phyloP scores from a whole-genome alignment of 2,113 vertebrate genomes.

The Dendrocopos noguchii region DNA sequence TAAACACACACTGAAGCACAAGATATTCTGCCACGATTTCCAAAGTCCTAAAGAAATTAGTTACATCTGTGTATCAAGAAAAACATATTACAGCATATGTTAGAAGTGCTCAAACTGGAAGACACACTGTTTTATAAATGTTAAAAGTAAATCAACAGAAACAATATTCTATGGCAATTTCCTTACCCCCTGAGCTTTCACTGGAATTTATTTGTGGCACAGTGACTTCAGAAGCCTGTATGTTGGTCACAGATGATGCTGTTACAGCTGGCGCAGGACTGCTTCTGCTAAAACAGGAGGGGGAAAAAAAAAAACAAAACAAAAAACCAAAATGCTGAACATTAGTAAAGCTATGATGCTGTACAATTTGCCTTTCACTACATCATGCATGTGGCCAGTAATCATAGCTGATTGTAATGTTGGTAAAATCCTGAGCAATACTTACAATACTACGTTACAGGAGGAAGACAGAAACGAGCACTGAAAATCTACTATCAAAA shows the following conservation, averaged over 20 bases:
- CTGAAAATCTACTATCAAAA: neutral
- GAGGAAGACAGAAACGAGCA: neutral
- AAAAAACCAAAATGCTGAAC: neutral
- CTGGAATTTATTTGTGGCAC: constrained; percentile 81
- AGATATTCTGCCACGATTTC: neutral
- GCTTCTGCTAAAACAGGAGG: constrained; percentile 73
- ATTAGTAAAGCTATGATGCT: neutral
- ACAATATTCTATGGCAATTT: neutral
- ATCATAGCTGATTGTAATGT: neutral
- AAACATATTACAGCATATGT: neutral
- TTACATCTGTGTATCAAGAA: neutral
- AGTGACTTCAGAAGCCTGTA: constrained; percentile 79
- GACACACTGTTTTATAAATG: neutral
- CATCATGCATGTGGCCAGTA: neutral
- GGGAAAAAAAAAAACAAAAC: too few relatives aligned
- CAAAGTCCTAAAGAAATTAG: neutral
- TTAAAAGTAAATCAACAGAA: neutral
- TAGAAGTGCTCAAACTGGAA: neutral
- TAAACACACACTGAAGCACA: neutral
- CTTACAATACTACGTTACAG: neutral
- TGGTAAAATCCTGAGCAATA: neutral
- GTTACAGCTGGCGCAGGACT: constrained; percentile 85
- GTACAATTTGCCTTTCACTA: neutral
- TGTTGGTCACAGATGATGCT: constrained; percentile 82
- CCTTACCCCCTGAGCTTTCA: constrained; percentile 84